Evolutionary conservation across 2,888 invertebrate genomes (phyloP), one percentile per base, ranked within the genome.

Genomic region (Holacanthella duospinosa): DNA sequence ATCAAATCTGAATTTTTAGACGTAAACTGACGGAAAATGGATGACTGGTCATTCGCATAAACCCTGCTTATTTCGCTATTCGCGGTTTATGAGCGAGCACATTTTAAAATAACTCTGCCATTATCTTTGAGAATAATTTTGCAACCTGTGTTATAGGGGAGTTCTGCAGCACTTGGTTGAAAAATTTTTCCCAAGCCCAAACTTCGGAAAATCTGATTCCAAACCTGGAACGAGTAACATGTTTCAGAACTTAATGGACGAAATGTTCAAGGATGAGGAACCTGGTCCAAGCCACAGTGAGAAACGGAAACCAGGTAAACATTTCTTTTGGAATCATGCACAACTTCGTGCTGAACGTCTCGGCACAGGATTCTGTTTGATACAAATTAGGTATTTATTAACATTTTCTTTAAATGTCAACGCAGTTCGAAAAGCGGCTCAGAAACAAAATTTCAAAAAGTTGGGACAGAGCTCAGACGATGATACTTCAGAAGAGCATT

Each of bases 181-280:
- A 78, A 96, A 96, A 77, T 96, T 99, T 79, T 99, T 99, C 77
- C 99, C 99, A 0, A 94, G 95, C 0, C 94, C 95, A 2, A 91
- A 95, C 79, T 82, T 93, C 59, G 85, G 85, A 77, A 84, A 90
- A 67, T 89, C 90, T 73, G 56, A n/a, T 27, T 27, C n/a, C 28
- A 27, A 27, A 28, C 19, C 48, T 16, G 55, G 54, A 1, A 56
- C 24, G 1, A 66, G 61, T 43, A 59, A 75, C 70, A 68, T 74
- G 25, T 70, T 73, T 36, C 70, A 74, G 43, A 73, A 73, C 24
- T 61, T 68, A 6, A 44, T 75, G 61, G 69, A 73, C 19, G 74
- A 75, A 71, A 74, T 48, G 48, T 12, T 12, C 9, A 21, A 48
- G 12, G 12, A 9, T n/a, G 48, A 9, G 48, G 16, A 6, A 6